A percentile compares a stretch with the other conserved stretches of the same genome.
phyloP scores from a whole-genome alignment of 2,797 vertebrate genomes.

The Pygocentrus nattereri region DNA sequence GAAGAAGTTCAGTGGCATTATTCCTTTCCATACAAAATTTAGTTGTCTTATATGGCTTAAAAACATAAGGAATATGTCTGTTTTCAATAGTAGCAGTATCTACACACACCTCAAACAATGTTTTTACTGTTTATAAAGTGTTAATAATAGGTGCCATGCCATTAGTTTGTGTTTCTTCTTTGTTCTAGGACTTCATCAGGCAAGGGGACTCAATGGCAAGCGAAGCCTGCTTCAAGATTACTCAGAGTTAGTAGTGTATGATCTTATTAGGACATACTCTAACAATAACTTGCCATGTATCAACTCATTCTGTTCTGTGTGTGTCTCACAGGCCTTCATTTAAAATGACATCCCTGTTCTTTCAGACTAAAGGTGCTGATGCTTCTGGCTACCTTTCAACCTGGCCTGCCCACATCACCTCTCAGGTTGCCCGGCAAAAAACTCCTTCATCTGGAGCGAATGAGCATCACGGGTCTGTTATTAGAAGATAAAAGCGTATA shows the following conservation, averaged over 20 bases:
- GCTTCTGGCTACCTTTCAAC: constrained; percentile 64
- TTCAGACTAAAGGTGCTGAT: constrained; percentile 13
- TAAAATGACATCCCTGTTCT: constrained; percentile 1
- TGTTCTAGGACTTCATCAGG: constrained; percentile 25
- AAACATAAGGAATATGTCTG: neutral
- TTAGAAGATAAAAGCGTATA: no score
- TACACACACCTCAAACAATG: neutral
- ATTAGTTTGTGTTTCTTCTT: neutral
- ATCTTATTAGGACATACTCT: neutral
- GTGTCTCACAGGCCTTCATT: neutral
- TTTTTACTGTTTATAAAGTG: neutral
- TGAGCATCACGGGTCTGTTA: constrained; percentile 63
- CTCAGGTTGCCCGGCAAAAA: constrained; percentile 67
- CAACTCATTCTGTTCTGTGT: neutral
- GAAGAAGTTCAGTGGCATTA: neutral
- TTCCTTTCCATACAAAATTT: neutral
- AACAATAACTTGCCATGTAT: neutral
- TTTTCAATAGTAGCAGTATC: neutral
- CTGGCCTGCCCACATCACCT: constrained; percentile 71
- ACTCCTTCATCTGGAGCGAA: constrained; percentile 56
- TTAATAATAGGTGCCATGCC: neutral
- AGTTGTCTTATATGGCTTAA: neutral
- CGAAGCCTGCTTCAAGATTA: constrained; percentile 5
- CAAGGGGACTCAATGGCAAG: neutral
- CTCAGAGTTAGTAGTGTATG: constrained; percentile 9